phyloP scores from a whole-genome alignment of 2,888 invertebrate species.

The Plusia festucae region DNA sequence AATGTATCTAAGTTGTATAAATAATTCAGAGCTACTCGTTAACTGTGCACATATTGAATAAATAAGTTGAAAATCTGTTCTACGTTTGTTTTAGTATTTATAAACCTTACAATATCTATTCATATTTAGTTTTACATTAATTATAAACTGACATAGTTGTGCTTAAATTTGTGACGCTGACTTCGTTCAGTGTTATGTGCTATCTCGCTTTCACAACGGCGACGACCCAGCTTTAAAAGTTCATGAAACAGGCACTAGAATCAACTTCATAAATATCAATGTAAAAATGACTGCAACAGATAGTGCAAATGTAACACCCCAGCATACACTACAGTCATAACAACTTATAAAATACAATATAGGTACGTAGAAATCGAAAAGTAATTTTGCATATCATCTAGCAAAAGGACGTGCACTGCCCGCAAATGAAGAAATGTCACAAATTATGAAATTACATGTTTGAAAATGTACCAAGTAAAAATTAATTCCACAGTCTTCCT shows the following conservation, averaged over 20 bases:
- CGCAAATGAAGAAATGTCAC: constrained; percentile 23
- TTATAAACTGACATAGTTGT: no score
- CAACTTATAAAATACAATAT: background rate
- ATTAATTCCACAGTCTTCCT: no score
- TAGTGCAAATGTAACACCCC: background rate
- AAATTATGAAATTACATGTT: constrained; percentile 29
- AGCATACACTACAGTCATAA: background rate
- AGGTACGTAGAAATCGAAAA: constrained; percentile 25
- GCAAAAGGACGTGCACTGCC: constrained; percentile 34
- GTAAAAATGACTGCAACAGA: background rate
- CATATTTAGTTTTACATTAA: no score
- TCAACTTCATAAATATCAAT: background rate
- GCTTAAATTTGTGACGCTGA: no score
- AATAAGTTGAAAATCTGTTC: constrained; percentile 72
- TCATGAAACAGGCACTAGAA: no score
- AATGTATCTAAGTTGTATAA: constrained; percentile 74
- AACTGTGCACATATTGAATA: constrained; percentile 87
- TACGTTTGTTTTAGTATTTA: constrained; percentile 52
- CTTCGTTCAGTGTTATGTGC: no score
- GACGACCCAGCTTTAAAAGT: no score
- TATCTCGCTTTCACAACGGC: no score
- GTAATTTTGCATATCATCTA: constrained; percentile 46
- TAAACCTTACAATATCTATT: background rate
- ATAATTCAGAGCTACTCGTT: constrained; percentile 86
- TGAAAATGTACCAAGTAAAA: constrained; percentile 14